These are phyloP conservation scores for Trogon melanurus DNA, from an alignment of 2,113 vertebrate genomes.

Conservation along the genomic window DNA sequence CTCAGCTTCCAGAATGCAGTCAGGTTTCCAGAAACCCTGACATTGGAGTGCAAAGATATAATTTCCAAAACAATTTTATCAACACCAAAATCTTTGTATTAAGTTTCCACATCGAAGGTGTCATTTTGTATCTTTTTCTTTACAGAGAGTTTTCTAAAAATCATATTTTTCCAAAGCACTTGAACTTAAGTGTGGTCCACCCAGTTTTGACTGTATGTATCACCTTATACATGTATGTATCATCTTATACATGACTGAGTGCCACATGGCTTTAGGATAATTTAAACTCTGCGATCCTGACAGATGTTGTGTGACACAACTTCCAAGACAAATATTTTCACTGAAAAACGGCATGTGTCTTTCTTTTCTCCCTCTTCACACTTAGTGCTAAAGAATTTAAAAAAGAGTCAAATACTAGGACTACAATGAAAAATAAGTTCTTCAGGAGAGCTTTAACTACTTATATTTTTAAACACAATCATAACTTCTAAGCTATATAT, in stretches of 20 bases:
- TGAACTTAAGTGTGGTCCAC: background rate
- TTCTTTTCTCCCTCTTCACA: background rate
- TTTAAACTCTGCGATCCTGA: background rate
- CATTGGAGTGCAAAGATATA: background rate
- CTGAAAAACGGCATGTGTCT: background rate
- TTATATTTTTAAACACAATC: background rate
- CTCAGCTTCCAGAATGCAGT: background rate
- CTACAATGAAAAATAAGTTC: background rate
- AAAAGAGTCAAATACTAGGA: background rate
- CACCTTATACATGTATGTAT: background rate
- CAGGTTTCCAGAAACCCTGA: background rate
- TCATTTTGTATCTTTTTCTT: background rate
- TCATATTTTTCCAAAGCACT: background rate
- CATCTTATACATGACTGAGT: background rate
- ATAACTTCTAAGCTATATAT: background rate
- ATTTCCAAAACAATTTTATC: background rate
- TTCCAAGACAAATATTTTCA: constrained; percentile 18
- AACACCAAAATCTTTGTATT: background rate
- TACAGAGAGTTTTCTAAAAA: background rate
- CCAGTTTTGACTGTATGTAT: background rate
- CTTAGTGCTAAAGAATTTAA: background rate
- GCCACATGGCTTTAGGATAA: background rate
- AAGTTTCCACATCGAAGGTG: background rate
- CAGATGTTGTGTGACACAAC: background rate
- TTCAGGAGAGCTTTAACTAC: background rate